Conservation (phyloP, 30 jellyfish, hydroid and myxozoan genomes). For the Hydractinia echinata region DNA sequence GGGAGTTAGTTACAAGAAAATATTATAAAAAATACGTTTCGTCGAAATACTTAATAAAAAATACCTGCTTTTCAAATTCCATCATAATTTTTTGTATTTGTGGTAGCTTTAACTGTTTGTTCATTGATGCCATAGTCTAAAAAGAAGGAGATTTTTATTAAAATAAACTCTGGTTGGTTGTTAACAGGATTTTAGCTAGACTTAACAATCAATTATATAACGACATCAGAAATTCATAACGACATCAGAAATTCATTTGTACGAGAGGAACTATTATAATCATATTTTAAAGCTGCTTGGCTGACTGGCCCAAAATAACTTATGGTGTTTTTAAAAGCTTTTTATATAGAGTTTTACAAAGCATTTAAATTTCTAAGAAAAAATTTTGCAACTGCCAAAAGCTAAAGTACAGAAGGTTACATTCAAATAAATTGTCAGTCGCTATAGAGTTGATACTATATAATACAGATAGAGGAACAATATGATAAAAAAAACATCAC, state of each 20-base stretch:
- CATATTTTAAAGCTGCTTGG: too few species aligned
- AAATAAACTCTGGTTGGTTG: not conserved
- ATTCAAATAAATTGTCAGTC: too few species aligned
- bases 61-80: constrained; percentile 96
- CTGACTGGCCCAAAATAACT: too few species aligned
- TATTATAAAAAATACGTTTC: not conserved
- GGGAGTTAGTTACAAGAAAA: not conserved
- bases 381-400: too few species aligned
- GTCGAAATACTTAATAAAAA: not conserved
- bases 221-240: too few species aligned
- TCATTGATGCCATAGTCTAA: constrained; percentile 94
- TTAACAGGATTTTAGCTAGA: not conserved
- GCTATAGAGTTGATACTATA: not conserved
- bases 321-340: too few species aligned
- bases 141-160: not conserved
- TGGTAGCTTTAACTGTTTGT: constrained; percentile 78
- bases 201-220: not conserved
- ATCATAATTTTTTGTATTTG: constrained; percentile 93
- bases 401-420: too few species aligned
- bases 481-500: constrained; percentile 25
- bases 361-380: too few species aligned
- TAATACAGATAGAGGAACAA: not conserved
- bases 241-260: too few species aligned
- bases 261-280: too few species aligned
- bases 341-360: too few species aligned